Conservation (phyloP, 2,888 invertebrate species). For the Philhelius pedissequus region DNA sequence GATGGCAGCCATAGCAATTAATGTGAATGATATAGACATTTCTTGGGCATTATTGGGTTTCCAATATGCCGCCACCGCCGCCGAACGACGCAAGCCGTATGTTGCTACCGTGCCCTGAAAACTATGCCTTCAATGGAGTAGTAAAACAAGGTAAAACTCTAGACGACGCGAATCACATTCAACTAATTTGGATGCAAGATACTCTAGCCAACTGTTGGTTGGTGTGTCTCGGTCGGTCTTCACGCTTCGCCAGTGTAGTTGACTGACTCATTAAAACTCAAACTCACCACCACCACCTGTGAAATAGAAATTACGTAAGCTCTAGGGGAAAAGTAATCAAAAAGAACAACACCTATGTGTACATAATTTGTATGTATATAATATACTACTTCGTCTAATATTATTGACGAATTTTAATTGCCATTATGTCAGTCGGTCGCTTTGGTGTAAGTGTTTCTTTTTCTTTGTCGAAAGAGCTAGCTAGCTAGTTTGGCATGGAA, state of each 20-base stretch:
- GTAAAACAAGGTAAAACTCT: constrained; percentile 50
- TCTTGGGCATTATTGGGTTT: constrained; percentile 50
- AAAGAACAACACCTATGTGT: background rate
- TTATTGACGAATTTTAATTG: constrained; percentile 42
- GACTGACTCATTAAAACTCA: constrained; percentile 51
- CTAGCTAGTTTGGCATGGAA: background rate
- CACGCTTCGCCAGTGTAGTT: constrained; percentile 47
- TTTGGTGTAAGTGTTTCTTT: background rate
- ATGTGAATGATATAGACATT: constrained; percentile 46
- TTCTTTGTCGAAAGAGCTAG: background rate
- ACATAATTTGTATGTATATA: background rate
- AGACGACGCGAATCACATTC: constrained; percentile 43
- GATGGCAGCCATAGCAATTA: constrained; percentile 30
- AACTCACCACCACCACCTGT: constrained; percentile 64
- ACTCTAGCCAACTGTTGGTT: constrained; percentile 27
- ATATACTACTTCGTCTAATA: constrained; percentile 1
- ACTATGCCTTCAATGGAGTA: constrained; percentile 15
- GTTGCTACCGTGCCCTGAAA: background rate
- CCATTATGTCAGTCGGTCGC: constrained; percentile 15
- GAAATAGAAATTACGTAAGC: constrained; percentile 54
- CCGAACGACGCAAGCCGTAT: background rate
- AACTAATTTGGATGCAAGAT: constrained; percentile 51
- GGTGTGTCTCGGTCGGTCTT: constrained; percentile 28
- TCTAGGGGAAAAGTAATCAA: constrained; percentile 33
- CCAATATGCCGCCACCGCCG: background rate